A percentile compares a stretch with the other conserved stretches of the same genome.
Evolutionary conservation across 2,797 vertebrate species (phyloP).

Genomic region (Fringilla coelebs): DNA sequence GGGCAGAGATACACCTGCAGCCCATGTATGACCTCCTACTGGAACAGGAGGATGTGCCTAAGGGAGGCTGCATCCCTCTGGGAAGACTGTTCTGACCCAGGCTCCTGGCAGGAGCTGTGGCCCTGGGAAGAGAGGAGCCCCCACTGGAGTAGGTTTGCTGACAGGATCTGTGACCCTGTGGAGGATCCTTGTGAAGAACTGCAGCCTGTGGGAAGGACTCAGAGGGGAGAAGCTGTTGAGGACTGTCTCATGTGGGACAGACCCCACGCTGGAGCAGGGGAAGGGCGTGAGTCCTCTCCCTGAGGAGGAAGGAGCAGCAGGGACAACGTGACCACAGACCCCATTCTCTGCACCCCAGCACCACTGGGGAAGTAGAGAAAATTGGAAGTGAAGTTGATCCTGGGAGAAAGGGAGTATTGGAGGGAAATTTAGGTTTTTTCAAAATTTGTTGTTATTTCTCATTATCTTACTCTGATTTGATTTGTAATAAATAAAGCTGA

Average conservation of each 20-base stretch:
- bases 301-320: background rate
- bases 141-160: background rate
- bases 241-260: background rate
- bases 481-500: background rate
- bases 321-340: accelerated
- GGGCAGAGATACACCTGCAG: background rate
- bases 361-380: background rate
- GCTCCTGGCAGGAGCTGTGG: background rate
- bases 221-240: background rate
- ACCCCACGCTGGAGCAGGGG: accelerated
- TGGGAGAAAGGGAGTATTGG: background rate
- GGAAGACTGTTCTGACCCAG: background rate
- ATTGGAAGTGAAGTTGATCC: background rate
- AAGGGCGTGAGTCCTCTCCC: background rate
- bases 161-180: accelerated
- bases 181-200: accelerated
- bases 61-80: background rate
- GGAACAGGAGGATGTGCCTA: background rate
- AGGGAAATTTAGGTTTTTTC: accelerated
- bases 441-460: background rate
- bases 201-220: background rate
- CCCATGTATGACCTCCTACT: accelerated
- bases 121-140: accelerated
- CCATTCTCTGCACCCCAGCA: background rate
- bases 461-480: background rate